Conservation (phyloP, 2,888 invertebrate species). For the Cremastinae sp. region DNA sequence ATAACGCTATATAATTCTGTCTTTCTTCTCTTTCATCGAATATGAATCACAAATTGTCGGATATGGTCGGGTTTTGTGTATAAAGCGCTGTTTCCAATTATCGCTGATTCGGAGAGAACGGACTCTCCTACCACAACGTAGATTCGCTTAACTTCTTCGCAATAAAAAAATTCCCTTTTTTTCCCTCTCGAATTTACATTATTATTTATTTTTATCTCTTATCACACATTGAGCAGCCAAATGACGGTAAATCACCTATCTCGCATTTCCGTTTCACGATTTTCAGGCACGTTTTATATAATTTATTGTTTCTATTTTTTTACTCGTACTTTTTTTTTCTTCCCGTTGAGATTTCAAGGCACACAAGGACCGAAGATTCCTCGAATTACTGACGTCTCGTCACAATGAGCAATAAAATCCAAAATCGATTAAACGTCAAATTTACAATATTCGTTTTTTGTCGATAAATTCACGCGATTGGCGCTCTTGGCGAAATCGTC, state of each 20-base stretch:
- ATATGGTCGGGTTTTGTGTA: constrained; percentile 55
- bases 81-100: constrained; percentile 50
- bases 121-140: constrained; percentile 43
- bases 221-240: constrained; percentile 63
- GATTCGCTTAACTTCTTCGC: constrained; percentile 40
- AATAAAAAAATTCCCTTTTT: constrained; percentile 22
- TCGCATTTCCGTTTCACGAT: constrained; percentile 40
- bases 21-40: constrained; percentile 56
- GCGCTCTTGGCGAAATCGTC: constrained; percentile 41
- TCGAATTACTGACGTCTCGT: constrained; percentile 16
- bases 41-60: constrained; percentile 65
- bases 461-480: constrained; percentile 27
- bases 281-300: constrained; percentile 27
- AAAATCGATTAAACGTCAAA: constrained; percentile 2
- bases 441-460: neutral
- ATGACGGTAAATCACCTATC: constrained; percentile 54
- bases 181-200: constrained; percentile 11
- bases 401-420: constrained; percentile 21
- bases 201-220: constrained; percentile 34
- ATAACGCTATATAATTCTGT: constrained; percentile 52
- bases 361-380: constrained; percentile 40
- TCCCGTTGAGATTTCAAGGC: constrained; percentile 52
- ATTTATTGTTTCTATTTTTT: constrained; percentile 39
- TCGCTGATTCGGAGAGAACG: constrained; percentile 32
- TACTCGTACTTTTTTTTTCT: constrained; percentile 37